phyloP scores from a whole-genome alignment of 1,140 invertebrate species.

The Polypedilum vanderplanki region DNA sequence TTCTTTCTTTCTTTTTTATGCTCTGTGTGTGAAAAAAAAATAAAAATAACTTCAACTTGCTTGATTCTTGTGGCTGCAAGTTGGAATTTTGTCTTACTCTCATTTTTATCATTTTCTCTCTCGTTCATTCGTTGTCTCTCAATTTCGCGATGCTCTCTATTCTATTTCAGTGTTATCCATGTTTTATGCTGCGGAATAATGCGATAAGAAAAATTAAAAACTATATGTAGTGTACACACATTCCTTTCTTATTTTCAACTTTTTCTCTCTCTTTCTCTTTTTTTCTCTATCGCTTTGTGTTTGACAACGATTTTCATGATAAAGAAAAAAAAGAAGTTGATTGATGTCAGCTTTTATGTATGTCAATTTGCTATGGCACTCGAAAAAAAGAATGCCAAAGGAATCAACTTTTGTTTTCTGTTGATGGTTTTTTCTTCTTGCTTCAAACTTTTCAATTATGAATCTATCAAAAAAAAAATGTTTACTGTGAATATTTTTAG shows the following conservation, averaged over 20 bases:
- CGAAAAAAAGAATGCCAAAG: too few species aligned
- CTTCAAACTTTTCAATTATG: too few species aligned
- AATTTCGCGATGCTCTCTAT: not conserved
- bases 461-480: too few species aligned
- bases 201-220: slow-evolving; percentile 1
- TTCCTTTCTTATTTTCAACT: not conserved
- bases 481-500: too few species aligned
- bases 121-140: not conserved
- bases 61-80: not conserved
- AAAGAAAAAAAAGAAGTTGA: too few species aligned
- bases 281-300: not conserved
- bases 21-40: not conserved
- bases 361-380: too few species aligned
- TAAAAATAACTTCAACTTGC: not conserved
- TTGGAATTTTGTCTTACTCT: not conserved
- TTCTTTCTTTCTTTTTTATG: too few species aligned
- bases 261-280: not conserved
- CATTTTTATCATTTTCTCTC: not conserved
- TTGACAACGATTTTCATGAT: not conserved
- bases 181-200: not conserved
- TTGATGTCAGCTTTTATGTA: too few species aligned
- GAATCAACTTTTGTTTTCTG: too few species aligned
- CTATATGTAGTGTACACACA: not conserved
- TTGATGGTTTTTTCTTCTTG: too few species aligned
- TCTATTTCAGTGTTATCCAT: not conserved